phyloP scores from a whole-genome alignment of 2,888 invertebrate species.

The Cantharis rustica region DNA sequence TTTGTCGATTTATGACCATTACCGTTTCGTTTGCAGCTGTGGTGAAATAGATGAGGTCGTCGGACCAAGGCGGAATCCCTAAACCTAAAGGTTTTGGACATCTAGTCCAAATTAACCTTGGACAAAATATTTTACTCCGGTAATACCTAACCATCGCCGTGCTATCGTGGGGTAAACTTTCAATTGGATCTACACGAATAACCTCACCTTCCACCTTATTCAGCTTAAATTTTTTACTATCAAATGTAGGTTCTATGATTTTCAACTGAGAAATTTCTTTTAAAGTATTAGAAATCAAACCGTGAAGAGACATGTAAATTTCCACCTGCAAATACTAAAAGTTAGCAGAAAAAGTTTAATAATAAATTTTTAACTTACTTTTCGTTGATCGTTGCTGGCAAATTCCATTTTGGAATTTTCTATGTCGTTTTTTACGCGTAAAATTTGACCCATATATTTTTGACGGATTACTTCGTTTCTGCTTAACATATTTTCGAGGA shows the following conservation, averaged over 20 bases:
- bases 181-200: slow-evolving; percentile 8
- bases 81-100: slow-evolving; percentile 71
- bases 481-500: slow-evolving; percentile 56
- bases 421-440: slow-evolving; percentile 57
- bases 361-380: slow-evolving; percentile 51
- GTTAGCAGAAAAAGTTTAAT: neutral
- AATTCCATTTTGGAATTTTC: slow-evolving; percentile 46
- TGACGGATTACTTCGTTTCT: slow-evolving; percentile 57
- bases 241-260: slow-evolving; percentile 61
- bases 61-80: slow-evolving; percentile 66
- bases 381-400: slow-evolving; percentile 51
- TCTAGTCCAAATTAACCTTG: slow-evolving; percentile 63
- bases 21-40: slow-evolving; percentile 57
- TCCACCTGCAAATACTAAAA: slow-evolving; percentile 55
- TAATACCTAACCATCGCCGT: slow-evolving; percentile 58
- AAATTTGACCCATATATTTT: slow-evolving; percentile 57
- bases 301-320: slow-evolving; percentile 63
- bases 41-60: slow-evolving; percentile 68
- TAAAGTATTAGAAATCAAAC: slow-evolving; percentile 62
- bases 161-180: slow-evolving; percentile 60
- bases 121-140: slow-evolving; percentile 61
- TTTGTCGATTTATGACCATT: slow-evolving; percentile 44
- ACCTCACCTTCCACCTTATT: slow-evolving; percentile 44
- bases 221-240: slow-evolving; percentile 61
- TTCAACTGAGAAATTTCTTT: slow-evolving; percentile 64